Percentiles rank a stretch among this genome's conserved stretches.
These are phyloP conservation scores for Urocitellus parryii DNA, from an alignment of 2,113 vertebrate genomes.

Conservation along the genomic window DNA sequence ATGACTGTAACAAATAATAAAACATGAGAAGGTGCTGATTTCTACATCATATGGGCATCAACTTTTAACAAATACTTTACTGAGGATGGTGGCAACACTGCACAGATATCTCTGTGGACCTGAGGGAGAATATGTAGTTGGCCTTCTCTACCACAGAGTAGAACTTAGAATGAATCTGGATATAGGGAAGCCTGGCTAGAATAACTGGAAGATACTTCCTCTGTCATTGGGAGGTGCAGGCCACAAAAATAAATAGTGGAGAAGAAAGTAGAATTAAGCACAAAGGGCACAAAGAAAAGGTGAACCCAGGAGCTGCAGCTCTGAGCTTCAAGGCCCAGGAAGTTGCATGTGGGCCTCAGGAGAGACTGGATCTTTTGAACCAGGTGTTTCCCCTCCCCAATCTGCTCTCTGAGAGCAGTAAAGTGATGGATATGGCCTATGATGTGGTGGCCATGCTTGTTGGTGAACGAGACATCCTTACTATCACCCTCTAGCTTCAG, in stretches of 20 bases:
- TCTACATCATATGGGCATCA: accelerated
- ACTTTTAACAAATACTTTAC: neutral
- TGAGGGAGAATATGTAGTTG: neutral
- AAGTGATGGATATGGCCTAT: slow-evolving; percentile 90
- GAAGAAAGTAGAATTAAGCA: neutral
- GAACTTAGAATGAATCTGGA: neutral
- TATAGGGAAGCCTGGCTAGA: neutral
- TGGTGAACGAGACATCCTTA: slow-evolving; percentile 73
- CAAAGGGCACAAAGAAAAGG: neutral
- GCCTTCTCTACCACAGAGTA: neutral
- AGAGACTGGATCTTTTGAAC: slow-evolving; percentile 87
- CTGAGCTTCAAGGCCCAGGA: slow-evolving; percentile 72
- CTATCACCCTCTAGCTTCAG: slow-evolving; percentile 88
- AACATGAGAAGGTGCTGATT: neutral
- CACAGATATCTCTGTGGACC: neutral
- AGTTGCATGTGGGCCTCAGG: slow-evolving; percentile 65
- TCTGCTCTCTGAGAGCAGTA: slow-evolving; percentile 89
- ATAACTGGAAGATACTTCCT: neutral
- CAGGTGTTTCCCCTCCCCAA: slow-evolving; percentile 88
- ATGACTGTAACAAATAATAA: neutral
- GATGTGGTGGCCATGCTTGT: slow-evolving; percentile 84
- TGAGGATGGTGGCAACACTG: neutral
- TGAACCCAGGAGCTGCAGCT: neutral
- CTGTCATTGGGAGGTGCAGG: neutral
- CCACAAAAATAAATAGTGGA: no score